Evolutionary conservation across 1,140 invertebrate species (phyloP).

Genomic region (Pantala flavescens): DNA sequence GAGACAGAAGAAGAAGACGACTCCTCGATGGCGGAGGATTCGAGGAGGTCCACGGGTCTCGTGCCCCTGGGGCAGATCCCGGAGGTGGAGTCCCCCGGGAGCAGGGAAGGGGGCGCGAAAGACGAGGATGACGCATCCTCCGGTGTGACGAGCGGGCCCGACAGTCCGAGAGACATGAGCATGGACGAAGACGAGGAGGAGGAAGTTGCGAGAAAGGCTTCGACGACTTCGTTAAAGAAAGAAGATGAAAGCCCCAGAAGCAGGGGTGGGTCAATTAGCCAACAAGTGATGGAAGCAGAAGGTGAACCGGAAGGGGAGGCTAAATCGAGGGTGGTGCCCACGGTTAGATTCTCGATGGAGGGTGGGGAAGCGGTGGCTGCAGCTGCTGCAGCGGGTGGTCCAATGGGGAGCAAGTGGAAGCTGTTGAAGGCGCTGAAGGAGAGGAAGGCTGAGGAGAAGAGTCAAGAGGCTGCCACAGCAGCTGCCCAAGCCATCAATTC

Average conservation of each 20-base stretch:
- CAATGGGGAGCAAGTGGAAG: slow-evolving; percentile 76
- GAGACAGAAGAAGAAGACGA: background rate
- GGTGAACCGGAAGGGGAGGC: slow-evolving; percentile 27
- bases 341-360: background rate
- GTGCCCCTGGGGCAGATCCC: background rate
- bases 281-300: slow-evolving; percentile 18
- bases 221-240: slow-evolving; percentile 12
- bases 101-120: slow-evolving; percentile 24
- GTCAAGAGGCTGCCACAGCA: slow-evolving; percentile 50
- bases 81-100: slow-evolving; percentile 6
- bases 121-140: slow-evolving; percentile 44
- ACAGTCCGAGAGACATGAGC: slow-evolving; percentile 56
- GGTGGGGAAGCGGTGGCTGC: background rate
- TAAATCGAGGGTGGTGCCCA: slow-evolving; percentile 20
- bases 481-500: slow-evolving; percentile 36
- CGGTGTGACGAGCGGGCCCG: slow-evolving; percentile 75
- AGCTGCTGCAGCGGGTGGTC: slow-evolving; percentile 31
- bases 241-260: slow-evolving; percentile 20
- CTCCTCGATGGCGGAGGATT: background rate
- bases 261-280: slow-evolving; percentile 23
- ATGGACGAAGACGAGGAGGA: slow-evolving; percentile 57
- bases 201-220: background rate
- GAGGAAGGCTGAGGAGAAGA: slow-evolving; percentile 74
- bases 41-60: background rate
- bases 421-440: slow-evolving; percentile 79